Conservation (phyloP, 2,888 invertebrate species). For the Acholoe squamosa region DNA sequence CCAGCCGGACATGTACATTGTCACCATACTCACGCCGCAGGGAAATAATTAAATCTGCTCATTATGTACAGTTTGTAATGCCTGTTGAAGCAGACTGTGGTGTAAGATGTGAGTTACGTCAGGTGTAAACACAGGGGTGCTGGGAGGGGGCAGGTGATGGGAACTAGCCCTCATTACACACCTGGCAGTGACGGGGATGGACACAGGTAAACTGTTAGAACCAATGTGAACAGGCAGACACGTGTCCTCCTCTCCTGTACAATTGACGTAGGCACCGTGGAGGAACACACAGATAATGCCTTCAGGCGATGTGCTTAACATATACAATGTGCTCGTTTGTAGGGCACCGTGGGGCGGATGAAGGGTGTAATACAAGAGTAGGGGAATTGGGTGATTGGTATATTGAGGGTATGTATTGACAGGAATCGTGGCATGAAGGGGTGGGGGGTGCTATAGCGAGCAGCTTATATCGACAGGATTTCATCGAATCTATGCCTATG, state of each 20-base stretch:
- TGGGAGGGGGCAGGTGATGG: not conserved
- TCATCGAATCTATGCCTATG: no score
- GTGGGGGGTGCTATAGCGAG: no score
- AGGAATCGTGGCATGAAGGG: no score
- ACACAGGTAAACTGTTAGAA: conserved; percentile 2
- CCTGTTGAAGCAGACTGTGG: not conserved
- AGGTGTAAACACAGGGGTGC: not conserved
- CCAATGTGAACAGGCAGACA: not conserved
- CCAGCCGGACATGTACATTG: not conserved
- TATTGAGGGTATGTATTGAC: no score
- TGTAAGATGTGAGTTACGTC: not conserved
- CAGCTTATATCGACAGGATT: no score
- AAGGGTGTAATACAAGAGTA: no score
- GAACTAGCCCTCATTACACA: not conserved
- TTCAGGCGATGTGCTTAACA: no score
- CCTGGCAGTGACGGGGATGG: not conserved
- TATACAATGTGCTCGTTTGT: no score
- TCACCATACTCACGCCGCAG: not conserved
- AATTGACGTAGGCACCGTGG: no score
- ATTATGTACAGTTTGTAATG: not conserved
- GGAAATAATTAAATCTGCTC: not conserved
- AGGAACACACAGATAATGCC: no score
- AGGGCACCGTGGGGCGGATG: no score
- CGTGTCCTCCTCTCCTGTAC: not conserved
- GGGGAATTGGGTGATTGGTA: no score